A percentile compares a stretch with the other conserved stretches of the same genome.
These are phyloP conservation scores for Flexamia atlantica DNA, from an alignment of 2,888 invertebrate species.

Conservation along the genomic window DNA sequence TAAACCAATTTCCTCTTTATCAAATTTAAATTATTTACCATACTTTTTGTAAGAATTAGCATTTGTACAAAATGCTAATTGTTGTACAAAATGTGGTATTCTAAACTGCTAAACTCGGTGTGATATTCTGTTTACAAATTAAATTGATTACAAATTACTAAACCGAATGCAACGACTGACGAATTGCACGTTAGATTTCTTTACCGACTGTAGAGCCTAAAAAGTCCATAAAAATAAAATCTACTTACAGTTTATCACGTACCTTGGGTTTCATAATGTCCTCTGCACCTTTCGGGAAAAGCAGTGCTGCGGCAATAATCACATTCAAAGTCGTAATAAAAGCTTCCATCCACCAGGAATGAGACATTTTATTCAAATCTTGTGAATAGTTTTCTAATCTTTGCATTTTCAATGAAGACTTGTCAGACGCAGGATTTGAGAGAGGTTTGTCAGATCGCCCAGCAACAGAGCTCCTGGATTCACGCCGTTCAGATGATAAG, in stretches of 20 bases:
- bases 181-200: no score
- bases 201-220: no score
- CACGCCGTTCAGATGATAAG: constrained; percentile 3
- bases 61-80: no score
- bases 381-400: not conserved
- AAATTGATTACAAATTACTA: no score
- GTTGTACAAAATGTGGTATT: no score
- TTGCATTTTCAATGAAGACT: not conserved
- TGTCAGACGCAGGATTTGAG: not conserved
- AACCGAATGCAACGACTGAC: no score
- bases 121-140: no score
- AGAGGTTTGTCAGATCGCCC: not conserved
- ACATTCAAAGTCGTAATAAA: not conserved
- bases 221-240: no score
- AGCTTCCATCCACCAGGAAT: not conserved
- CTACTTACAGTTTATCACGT: not conserved
- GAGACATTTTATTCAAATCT: not conserved
- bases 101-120: no score
- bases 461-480: not conserved
- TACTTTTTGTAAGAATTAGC: no score
- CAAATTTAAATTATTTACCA: no score
- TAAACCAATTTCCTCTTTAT: no score
- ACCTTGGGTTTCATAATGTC: not conserved
- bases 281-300: not conserved
- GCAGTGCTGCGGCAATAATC: not conserved